Percentiles rank a stretch among this genome's conserved stretches.
Evolutionary conservation across 2,113 vertebrate species (phyloP).

Genomic region (Hydrolagus affinis): DNA sequence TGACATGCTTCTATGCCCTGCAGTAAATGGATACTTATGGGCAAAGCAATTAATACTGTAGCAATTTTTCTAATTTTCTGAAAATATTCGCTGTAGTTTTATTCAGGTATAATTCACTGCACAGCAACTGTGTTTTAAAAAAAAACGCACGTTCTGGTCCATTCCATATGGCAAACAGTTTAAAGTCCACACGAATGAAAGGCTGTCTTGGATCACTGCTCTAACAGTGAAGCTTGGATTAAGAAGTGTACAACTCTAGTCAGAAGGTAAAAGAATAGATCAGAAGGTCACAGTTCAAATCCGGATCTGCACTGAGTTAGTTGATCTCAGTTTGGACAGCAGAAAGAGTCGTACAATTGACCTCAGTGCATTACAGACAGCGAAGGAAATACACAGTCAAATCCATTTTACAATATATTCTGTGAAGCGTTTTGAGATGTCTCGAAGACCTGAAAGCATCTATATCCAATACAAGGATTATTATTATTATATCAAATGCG

Average conservation of each 20-base stretch:
- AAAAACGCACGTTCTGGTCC: neutral
- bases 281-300: no score
- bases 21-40: constrained; percentile 20
- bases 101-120: neutral
- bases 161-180: no score
- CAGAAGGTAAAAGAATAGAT: neutral
- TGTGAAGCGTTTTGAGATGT: no score
- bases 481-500: no score
- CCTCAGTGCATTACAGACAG: no score
- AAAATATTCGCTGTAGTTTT: neutral
- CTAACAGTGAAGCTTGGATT: neutral
- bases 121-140: neutral
- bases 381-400: no score
- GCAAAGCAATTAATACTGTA: neutral
- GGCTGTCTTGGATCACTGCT: neutral
- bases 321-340: no score
- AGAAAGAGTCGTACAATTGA: no score
- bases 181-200: neutral
- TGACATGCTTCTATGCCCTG: neutral
- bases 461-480: no score
- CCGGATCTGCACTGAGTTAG: no score
- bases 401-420: no score
- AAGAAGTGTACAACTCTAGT: neutral
- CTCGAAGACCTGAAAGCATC: no score
- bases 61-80: neutral